Evolutionary conservation across 2,888 invertebrate species (phyloP).

Genomic region (Mayetiola destructor): DNA sequence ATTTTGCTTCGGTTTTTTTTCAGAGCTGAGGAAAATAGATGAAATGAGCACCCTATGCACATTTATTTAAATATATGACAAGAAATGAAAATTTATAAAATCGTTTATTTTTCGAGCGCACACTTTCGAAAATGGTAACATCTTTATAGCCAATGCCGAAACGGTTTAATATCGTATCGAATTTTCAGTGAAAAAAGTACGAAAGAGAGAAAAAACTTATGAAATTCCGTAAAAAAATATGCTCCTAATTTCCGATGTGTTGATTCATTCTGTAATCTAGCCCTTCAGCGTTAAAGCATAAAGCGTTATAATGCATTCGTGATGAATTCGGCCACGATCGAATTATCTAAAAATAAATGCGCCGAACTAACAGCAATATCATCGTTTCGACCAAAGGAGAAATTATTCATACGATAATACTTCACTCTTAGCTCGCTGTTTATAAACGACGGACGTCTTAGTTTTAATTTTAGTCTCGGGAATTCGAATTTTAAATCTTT

Average conservation of each 20-base stretch:
- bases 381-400: neutral
- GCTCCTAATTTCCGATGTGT: too few relatives aligned
- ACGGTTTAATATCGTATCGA: neutral
- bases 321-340: neutral
- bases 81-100: too few relatives aligned
- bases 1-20: too few relatives aligned
- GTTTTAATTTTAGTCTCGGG: conserved; percentile 35
- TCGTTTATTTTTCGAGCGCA: neutral
- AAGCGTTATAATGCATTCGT: conserved; percentile 3
- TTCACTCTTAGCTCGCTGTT: conserved; percentile 76
- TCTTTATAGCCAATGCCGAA: neutral
- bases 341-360: neutral
- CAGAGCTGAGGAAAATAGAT: neutral
- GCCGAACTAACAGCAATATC: neutral
- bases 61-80: neutral
- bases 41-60: neutral
- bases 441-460: conserved; percentile 91
- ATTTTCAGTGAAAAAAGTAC: neutral
- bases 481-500: conserved; percentile 27
- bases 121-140: neutral
- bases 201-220: too few relatives aligned
- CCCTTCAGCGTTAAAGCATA: too few relatives aligned
- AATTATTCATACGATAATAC: conserved; percentile 3
- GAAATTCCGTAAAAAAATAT: too few relatives aligned
- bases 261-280: too few relatives aligned